Conservation (phyloP, 2,797 vertebrate species). For the Mionectes olivaceus region DNA sequence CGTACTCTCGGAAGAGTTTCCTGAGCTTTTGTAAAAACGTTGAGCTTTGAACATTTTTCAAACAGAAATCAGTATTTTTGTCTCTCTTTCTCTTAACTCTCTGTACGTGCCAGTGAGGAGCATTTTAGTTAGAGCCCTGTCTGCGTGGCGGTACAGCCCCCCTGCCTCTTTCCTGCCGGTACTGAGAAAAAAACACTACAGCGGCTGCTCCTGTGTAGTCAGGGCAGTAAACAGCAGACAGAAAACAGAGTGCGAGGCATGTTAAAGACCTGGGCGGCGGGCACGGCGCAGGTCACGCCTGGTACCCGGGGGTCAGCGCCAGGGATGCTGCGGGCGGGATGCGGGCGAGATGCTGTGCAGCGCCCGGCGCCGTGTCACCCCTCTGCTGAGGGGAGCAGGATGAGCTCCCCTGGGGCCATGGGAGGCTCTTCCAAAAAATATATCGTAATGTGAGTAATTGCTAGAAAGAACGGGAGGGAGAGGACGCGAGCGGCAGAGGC, state of each 20-base stretch:
- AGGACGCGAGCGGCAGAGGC: neutral
- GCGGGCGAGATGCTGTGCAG: neutral
- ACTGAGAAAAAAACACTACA: accelerated
- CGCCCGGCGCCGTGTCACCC: no score
- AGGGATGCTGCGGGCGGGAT: neutral
- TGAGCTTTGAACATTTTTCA: slow-evolving; percentile 52
- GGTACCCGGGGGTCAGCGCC: accelerated
- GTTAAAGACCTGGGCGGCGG: accelerated
- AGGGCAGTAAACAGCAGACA: neutral
- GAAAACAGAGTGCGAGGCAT: neutral
- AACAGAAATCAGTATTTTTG: slow-evolving; percentile 22
- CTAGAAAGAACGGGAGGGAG: neutral
- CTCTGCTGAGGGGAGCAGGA: neutral
- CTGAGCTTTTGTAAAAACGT: neutral
- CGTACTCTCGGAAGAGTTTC: slow-evolving; percentile 21
- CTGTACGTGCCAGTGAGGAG: neutral
- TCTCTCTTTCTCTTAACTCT: neutral
- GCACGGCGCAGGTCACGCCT: accelerated
- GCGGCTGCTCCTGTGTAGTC: neutral
- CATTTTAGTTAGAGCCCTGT: slow-evolving; percentile 16
- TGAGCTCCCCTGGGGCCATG: neutral
- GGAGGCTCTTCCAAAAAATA: accelerated
- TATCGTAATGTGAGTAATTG: accelerated
- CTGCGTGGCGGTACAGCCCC: neutral
- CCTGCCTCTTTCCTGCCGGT: neutral